Base-by-base conservation (phyloP, 1,140 invertebrate genomes). In the Psix sp. region DNA sequence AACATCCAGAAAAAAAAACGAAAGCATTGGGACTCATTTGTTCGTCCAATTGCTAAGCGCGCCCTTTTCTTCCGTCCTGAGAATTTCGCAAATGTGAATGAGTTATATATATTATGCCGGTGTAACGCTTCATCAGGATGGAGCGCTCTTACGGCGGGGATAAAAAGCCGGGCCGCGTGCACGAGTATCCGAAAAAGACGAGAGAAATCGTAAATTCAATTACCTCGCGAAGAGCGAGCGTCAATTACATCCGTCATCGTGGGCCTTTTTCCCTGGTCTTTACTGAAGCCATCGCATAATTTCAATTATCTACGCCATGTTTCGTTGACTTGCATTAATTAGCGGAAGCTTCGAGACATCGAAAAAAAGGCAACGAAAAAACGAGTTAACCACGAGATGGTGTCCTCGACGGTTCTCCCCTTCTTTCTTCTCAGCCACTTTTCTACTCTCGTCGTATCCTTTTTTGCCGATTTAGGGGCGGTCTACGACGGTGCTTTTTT, bases 181-280 rank as follows among this genome's bases (percentile, higher is more conserved):
- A 43, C 42, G 71, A 54, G 52, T 71, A 63, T 65, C 73, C 73
- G 52, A 74, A 80, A 76, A 74, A 62, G 73, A 76, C 62, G 51
- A 60, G 66, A 77, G 72, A 74, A 80, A 77, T 79, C 80, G 78
- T 84, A 81, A 85, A 85, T 86, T 85, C 79, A 84, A 84, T 85
- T 84, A 86, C 78, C 60, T 71, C 74, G 68, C 74, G 63, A 68
- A 76, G 66, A 77, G 56, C 39, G 52, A 72, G 77, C 76, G 82
- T 85, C 83, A 83, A 82, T 86, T 85, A 84, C 82, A 81, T 84
- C 79, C 78, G 79, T 85, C 81, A 83, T 80, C 77, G 79, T 71
- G 39, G 73, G 43, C 65, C 59, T 80, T 79, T 76, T 36, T 24
- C 33, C 71, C 39, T 33, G 48, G 70, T 60, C 66, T 74, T 76